Base-by-base conservation (phyloP, 2,797 vertebrate genomes). In the Fundulus diaphanus region DNA sequence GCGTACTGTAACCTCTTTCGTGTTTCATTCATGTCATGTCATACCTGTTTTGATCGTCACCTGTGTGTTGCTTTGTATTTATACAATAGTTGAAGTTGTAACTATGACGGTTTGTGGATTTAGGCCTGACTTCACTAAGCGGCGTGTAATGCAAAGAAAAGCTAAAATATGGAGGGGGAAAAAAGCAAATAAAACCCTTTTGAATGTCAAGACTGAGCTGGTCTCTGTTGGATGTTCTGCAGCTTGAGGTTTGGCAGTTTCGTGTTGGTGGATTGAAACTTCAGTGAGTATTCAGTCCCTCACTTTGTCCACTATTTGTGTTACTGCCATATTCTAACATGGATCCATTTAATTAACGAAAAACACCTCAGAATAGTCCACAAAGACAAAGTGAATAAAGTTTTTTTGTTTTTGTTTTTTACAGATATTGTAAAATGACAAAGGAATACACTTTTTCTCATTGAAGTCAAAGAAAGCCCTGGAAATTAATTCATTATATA, bases 21-120 rank as follows among this genome's bases (percentile, higher is more conserved):
- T 92, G 90, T 91, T 86, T 86, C 83, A 87, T 90, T 90, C 70
- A 37, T 83, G 87, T 90, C 70, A 37, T 83, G 87, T 90, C 87
- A 83, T 77, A 84, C 84, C 85, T 48, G 61, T 89, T 91, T 84
- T 80, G 82, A 89, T 83, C 85, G 83, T 90, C 87, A 92, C 85
- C 80, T 93, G 82, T 91, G 90, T 89, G 91, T 92, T 93, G 93
- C 93, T 94, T 94, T 93, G 87, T 94, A 93, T 94, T 93, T 92
- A 94, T 93, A 90, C 92, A 92, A 92, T 93, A 93, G 89, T 92
- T 93, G 89, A 87, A 92, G 83, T 90, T 91, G 87, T 93, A 89
- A 92, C 90, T 87, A 92, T 90, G 88, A 92, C 86, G 90, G 91
- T 93, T 93, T 92, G 91, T 93, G 92, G 90, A 92, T 91, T 91